These are phyloP conservation scores for Eciton burchellii DNA, from an alignment of 1,140 invertebrate genomes.

Conservation along the genomic window DNA sequence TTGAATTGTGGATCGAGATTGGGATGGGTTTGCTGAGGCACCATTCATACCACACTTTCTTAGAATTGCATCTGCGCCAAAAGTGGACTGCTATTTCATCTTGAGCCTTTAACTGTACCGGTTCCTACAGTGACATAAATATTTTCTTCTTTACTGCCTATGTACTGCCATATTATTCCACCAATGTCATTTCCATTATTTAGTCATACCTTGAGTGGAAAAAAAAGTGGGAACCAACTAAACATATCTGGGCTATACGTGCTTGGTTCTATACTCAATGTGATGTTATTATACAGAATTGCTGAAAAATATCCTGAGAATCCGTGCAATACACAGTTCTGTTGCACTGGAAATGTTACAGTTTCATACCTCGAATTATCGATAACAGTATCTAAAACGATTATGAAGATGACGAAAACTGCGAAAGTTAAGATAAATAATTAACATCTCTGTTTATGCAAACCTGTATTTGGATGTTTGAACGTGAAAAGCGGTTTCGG, in stretches of 20 bases:
- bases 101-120: constrained; percentile 90
- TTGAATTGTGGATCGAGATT: constrained; percentile 91
- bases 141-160: background rate
- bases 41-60: constrained; percentile 99
- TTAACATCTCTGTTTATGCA: constrained; percentile 11
- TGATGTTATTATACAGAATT: constrained; percentile 93
- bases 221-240: constrained; percentile 98
- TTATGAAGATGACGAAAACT: constrained; percentile 71
- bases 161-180: constrained; percentile 6
- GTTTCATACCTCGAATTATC: constrained; percentile 92
- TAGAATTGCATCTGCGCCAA: constrained; percentile 92
- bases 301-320: constrained; percentile 98
- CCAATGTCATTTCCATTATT: background rate
- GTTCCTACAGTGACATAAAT: constrained; percentile 87
- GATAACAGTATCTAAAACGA: constrained; percentile 83
- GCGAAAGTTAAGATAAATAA: background rate
- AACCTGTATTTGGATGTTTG: constrained; percentile 92
- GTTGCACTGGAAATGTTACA: constrained; percentile 89
- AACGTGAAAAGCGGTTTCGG: constrained; percentile 95
- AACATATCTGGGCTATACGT: constrained; percentile 97
- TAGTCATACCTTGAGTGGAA: constrained; percentile 92
- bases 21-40: constrained; percentile 89
- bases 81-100: constrained; percentile 93
- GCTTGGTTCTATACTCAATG: constrained; percentile 94
- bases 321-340: constrained; percentile 94